Evolutionary conservation across 2,888 invertebrate genomes (phyloP).

Genomic region (Agrotis clavis): DNA sequence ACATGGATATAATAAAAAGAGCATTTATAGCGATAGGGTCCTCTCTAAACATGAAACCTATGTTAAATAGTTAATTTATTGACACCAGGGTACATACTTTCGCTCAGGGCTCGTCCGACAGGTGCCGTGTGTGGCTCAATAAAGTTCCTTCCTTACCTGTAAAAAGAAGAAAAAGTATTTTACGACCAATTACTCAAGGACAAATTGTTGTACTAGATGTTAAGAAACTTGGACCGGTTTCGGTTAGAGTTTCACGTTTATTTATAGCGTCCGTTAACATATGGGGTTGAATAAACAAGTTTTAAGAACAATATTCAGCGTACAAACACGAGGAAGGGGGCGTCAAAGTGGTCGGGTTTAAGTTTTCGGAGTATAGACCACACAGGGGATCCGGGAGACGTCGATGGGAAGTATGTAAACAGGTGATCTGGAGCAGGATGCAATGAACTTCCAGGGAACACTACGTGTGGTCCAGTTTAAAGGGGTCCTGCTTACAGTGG

Average conservation of each 20-base stretch:
- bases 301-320: constrained; percentile 61
- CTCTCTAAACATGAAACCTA: constrained; percentile 62
- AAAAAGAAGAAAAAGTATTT: constrained; percentile 71
- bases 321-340: constrained; percentile 54
- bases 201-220: constrained; percentile 68
- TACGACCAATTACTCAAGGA: constrained; percentile 75
- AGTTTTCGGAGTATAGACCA: constrained; percentile 66
- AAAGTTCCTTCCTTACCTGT: constrained; percentile 82
- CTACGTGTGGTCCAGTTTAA: constrained; percentile 72
- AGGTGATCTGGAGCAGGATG: constrained; percentile 68
- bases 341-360: constrained; percentile 42
- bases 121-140: constrained; percentile 74
- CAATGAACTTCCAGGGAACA: constrained; percentile 66
- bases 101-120: constrained; percentile 52
- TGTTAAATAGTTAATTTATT: constrained; percentile 74
- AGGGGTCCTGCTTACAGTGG: constrained; percentile 58
- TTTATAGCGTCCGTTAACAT: constrained; percentile 72
- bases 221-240: constrained; percentile 63
- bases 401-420: constrained; percentile 67
- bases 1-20: constrained; percentile 48
- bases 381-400: constrained; percentile 65
- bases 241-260: constrained; percentile 61
- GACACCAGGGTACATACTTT: constrained; percentile 65
- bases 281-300: constrained; percentile 71
- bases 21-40: constrained; percentile 54